A percentile compares a stretch with the other conserved stretches of the same genome.
phyloP scores from a whole-genome alignment of 1,140 invertebrate genomes.

The Batillaria attramentaria region DNA sequence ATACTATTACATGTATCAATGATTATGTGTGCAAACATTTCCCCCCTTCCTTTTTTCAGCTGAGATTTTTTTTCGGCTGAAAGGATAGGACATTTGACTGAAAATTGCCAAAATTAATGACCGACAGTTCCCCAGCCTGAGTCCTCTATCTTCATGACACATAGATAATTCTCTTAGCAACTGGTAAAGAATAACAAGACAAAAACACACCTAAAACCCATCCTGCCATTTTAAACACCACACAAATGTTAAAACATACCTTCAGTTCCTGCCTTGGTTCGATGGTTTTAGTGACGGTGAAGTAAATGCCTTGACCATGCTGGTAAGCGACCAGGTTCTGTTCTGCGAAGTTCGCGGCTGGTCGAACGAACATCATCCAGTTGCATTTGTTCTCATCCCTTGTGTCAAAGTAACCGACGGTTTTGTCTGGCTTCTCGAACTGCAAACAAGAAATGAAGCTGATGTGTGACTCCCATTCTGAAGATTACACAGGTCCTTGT shows the following conservation, averaged over 20 bases:
- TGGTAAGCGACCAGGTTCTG: constrained; percentile 69
- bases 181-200: no score
- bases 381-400: constrained; percentile 68
- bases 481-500: background rate
- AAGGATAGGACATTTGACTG: no score
- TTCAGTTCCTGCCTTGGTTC: constrained; percentile 67
- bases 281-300: constrained; percentile 62
- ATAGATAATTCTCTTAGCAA: no score
- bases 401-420: constrained; percentile 57
- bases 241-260: constrained; percentile 41
- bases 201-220: background rate
- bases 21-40: no score
- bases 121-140: no score
- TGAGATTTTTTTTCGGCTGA: no score
- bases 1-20: no score
- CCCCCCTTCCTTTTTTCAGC: no score
- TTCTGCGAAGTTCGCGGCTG: constrained; percentile 62
- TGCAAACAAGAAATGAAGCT: constrained; percentile 29
- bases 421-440: constrained; percentile 54
- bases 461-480: background rate
- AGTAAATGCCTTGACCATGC: constrained; percentile 62
- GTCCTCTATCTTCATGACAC: no score
- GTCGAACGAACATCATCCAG: constrained; percentile 71
- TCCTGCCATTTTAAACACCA: background rate
- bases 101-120: no score